phyloP scores from a whole-genome alignment of 2,888 invertebrate species.

The Maniola hyperantus region DNA sequence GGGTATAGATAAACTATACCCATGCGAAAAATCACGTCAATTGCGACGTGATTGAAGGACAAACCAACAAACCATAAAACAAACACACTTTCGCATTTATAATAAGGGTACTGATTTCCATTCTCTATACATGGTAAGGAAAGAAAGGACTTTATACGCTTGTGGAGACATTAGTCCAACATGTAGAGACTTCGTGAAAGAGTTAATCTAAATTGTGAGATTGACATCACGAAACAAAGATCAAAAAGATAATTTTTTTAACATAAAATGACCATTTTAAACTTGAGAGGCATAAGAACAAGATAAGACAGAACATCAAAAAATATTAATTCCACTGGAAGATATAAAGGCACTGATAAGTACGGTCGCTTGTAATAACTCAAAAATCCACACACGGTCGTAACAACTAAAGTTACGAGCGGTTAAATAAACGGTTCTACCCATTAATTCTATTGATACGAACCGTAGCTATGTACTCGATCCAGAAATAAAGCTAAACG shows the following conservation, averaged over 20 bases:
- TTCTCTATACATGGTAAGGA: too few relatives aligned
- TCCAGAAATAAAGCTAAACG: constrained; percentile 71
- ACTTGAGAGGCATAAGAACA: neutral
- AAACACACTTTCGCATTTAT: too few relatives aligned
- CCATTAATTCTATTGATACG: constrained; percentile 70
- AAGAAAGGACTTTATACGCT: neutral
- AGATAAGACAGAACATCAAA: constrained; percentile 8
- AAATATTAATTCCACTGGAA: neutral
- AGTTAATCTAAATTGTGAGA: neutral
- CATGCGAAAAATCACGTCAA: too few relatives aligned
- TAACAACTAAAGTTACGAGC: constrained; percentile 74
- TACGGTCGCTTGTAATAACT: constrained; percentile 57
- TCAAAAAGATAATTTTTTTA: neutral
- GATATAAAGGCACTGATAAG: constrained; percentile 44
- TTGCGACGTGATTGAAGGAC: too few relatives aligned
- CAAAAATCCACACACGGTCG: constrained; percentile 70
- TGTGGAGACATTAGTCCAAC: neutral
- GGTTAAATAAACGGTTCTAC: constrained; percentile 76
- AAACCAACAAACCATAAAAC: too few relatives aligned
- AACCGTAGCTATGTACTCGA: constrained; percentile 56
- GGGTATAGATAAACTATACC: too few relatives aligned
- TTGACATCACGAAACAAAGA: neutral
- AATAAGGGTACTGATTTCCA: too few relatives aligned
- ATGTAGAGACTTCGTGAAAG: neutral
- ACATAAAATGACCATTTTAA: neutral